Base-by-base conservation (phyloP, 2,888 invertebrate genomes). In the Ellobium chinense region DNA sequence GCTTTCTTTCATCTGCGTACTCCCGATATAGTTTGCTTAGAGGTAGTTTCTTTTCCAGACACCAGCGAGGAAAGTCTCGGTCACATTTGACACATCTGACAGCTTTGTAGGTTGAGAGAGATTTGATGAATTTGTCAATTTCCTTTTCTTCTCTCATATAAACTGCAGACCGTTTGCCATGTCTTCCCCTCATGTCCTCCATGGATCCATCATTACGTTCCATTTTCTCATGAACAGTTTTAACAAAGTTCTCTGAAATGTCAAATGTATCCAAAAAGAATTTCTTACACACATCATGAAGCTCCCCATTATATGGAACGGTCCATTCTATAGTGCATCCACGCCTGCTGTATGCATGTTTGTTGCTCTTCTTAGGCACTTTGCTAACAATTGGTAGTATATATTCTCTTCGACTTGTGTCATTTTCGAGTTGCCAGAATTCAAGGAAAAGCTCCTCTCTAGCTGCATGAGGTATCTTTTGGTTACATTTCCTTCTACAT, bases 251-350 rank as follows among this genome's bases (percentile, higher is more conserved):
- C 62, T 74, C 74, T 24, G 37, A 31, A 34, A 62, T 74, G 62
- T 74, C 74, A 63, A 62, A 74, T 21, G 74, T 74, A 62, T 74
- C 63, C 27, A 74, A 37, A 29, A 74, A 74, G 27, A 62, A 74
- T 12, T 60, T 60, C 37, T 74, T 74, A 27, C 74, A 63, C 27
- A 74, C 74, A 5, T 39, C 9, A 62, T 62, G 74, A 60, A 60
- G n/a, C 39, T 74, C 62, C 9, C 74, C 74, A 27, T 60, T 60
- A 36, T 74, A 74, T 27, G 74, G 74, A 1, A 74, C 29, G 4
- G 29, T 29, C 74, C 74, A 74, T 62, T 74, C 74, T 39, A 74
- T 62, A 1, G 63, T 74, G 21, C 74, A 74, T 39, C 24, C 58
- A 27, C 62, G 74, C 34, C 74, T 34, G 21, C 63, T 74, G 29